Percentiles rank a stretch among this genome's conserved stretches.
Conservation (phyloP, 2,888 invertebrate genomes). For the Protophormia terraenovae region DNA sequence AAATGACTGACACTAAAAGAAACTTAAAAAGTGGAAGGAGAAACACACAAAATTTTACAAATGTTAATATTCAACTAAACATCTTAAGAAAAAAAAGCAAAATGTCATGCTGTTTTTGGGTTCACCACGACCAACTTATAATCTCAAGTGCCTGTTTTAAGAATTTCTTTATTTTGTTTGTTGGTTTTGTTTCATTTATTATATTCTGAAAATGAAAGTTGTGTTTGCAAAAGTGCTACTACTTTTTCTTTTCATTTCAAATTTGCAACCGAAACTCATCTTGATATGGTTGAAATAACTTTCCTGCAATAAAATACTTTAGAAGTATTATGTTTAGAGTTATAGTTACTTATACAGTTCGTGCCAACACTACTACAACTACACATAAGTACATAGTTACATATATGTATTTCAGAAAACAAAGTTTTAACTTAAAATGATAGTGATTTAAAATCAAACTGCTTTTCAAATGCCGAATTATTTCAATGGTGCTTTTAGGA, state of each 20-base stretch:
- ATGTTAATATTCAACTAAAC: constrained; percentile 20
- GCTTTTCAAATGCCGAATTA: too few relatives aligned
- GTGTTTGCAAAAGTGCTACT: constrained; percentile 11
- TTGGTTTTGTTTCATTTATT: not conserved
- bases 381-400: too few relatives aligned
- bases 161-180: not conserved
- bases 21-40: not conserved
- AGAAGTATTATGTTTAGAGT: not conserved
- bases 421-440: too few relatives aligned
- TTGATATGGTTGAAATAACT: constrained; percentile 46
- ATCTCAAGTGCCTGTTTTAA: constrained; percentile 28
- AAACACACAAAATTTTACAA: not conserved
- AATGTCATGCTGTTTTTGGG: constrained; percentile 29
- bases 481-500: too few relatives aligned
- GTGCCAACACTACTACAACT: too few relatives aligned
- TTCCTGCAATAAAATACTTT: not conserved
- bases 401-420: too few relatives aligned
- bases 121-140: constrained; percentile 30
- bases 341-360: not conserved
- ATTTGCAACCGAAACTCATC: constrained; percentile 11
- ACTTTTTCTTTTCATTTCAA: not conserved
- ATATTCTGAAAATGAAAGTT: constrained; percentile 28
- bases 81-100: not conserved
- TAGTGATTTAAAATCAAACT: too few relatives aligned
- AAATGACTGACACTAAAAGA: too few relatives aligned